Percentiles rank a stretch among this genome's conserved stretches.
Evolutionary conservation across 1,140 invertebrate species (phyloP).

Genomic region (Thaumatotibia leucotreta): DNA sequence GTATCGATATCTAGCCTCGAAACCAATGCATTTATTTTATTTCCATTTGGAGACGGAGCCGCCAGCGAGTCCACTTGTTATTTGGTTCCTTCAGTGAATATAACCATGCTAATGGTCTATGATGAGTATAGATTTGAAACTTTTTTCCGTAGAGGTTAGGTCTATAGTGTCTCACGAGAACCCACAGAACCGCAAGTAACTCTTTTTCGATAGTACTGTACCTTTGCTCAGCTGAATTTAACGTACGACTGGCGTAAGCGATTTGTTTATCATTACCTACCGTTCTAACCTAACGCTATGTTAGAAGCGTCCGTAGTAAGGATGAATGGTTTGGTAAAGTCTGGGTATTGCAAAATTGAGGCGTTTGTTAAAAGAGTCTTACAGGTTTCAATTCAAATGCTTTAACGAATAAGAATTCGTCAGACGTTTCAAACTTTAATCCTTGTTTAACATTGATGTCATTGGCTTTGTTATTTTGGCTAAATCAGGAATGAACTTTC

Average conservation of each 20-base stretch:
- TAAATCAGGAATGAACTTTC: no score
- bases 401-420: no score
- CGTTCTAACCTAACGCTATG: background rate
- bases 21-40: no score
- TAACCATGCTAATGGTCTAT: background rate
- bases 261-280: background rate
- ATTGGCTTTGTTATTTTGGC: background rate
- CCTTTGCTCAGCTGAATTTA: background rate
- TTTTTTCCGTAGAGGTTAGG: background rate
- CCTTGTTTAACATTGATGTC: background rate
- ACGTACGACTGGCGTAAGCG: background rate
- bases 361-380: no score
- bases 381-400: no score
- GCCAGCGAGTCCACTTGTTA: background rate
- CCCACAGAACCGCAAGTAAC: background rate
- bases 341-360: no score
- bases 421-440: background rate
- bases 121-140: background rate
- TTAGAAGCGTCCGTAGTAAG: background rate
- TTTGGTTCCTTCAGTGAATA: background rate
- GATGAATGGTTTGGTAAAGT: background rate
- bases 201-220: background rate
- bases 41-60: background rate
- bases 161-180: background rate
- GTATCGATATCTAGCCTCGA: no score